Base-by-base conservation (phyloP, 2,797 vertebrate genomes). In the Sardinella longiceps region DNA sequence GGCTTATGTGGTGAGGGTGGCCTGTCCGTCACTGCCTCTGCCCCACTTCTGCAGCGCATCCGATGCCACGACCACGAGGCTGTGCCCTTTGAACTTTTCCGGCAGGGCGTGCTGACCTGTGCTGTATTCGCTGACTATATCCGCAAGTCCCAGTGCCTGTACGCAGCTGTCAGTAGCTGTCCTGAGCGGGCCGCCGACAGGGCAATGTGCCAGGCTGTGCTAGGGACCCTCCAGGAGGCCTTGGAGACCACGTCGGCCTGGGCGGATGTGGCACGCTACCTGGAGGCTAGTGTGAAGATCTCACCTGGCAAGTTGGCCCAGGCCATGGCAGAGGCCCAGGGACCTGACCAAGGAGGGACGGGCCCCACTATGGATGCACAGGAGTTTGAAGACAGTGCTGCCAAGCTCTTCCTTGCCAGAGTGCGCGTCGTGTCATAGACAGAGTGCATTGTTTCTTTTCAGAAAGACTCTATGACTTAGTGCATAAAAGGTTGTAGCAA, bases 61-160 rank as follows among this genome's bases (percentile, higher is more conserved):
- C 94, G 94, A 11, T 98, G 98, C 90, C 97, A 96, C 0, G 97
- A 98, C 90, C 96, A 99, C 0, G 98, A 99, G 89, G 96, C 95
- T 0, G 97, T 98, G 80, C 97, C 97, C 0, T 97, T 97, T 1
- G 96, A 96, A 0, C 92, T 99, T 74, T 99, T 99, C 93, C 95
- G 97, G 2, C 95, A 98, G 0, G 97, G 97, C 0, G 96, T 96
- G 85, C 95, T 98, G 80, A 97, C 96, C 1, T 98, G 97, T 85
- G 95, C 97, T 0, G 96, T 98, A 84, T 96, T 98, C 85, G 94
- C 97, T 0, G 97, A 99, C 92, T 98, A 98, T 50, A 94, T 97
- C 80, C 93, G 94, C 3, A 96, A 97, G 84, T 96, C 97, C 0
- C 92, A 95, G 5, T 93, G 95, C 56, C 95, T 99, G 45, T 99